phyloP scores from a whole-genome alignment of 2,888 invertebrate genomes.

The Chrysolina oricalcia region DNA sequence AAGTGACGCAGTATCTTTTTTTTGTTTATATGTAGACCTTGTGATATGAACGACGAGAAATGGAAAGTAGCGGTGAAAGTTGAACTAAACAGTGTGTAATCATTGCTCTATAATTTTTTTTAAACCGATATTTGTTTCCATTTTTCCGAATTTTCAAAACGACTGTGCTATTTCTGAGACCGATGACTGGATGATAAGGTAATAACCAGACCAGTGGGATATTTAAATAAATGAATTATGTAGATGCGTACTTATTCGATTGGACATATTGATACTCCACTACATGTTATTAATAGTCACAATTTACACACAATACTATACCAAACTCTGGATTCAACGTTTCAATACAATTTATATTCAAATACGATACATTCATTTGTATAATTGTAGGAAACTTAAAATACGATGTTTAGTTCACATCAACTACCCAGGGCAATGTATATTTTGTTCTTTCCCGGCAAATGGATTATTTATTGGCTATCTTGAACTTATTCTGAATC shows the following conservation, averaged over 20 bases:
- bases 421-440: constrained; percentile 41
- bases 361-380: constrained; percentile 68
- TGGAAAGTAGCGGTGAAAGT: too few species aligned
- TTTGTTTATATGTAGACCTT: too few species aligned
- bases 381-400: constrained; percentile 60
- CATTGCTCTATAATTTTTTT: too few species aligned
- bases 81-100: too few species aligned
- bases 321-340: constrained; percentile 65
- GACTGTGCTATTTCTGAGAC: constrained; percentile 48
- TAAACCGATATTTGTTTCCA: not conserved
- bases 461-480: constrained; percentile 1
- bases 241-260: constrained; percentile 72
- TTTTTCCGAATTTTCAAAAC: not conserved
- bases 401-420: constrained; percentile 45
- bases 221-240: constrained; percentile 73
- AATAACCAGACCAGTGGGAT: constrained; percentile 69
- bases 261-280: constrained; percentile 73
- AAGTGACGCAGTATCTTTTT: too few species aligned
- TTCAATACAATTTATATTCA: constrained; percentile 71
- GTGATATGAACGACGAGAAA: too few species aligned
- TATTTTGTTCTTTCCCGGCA: constrained; percentile 2
- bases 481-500: not conserved
- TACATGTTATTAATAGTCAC: constrained; percentile 71
- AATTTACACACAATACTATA: constrained; percentile 72
- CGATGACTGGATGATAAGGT: constrained; percentile 71